A percentile compares a stretch with the other conserved stretches of the same genome.
Evolutionary conservation across 2,113 vertebrate species (phyloP).

Genomic region (Sturnira hondurensis): DNA sequence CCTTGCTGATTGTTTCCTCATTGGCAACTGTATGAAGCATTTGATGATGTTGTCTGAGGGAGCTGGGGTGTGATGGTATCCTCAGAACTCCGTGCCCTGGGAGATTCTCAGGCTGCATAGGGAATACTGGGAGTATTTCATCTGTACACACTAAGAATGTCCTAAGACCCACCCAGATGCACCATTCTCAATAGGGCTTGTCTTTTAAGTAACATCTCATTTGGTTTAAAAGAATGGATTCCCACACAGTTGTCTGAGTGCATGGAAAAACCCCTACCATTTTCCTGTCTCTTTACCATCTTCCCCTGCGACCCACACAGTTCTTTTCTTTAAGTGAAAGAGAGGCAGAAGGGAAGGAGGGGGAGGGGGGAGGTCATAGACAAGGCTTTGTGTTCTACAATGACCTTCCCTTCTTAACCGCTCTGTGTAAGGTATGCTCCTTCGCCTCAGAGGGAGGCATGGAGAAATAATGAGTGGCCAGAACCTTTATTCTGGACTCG

Average conservation of each 20-base stretch:
- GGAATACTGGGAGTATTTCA: background rate
- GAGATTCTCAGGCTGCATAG: background rate
- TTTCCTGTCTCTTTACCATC: background rate
- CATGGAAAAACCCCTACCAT: conserved; percentile 58
- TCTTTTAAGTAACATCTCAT: conserved; percentile 37
- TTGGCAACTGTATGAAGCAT: background rate
- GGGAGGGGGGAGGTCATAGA: too few relatives aligned
- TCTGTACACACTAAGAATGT: background rate
- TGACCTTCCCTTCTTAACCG: background rate
- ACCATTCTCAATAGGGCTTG: background rate
- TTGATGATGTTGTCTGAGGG: background rate
- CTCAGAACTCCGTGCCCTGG: background rate
- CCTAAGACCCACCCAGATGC: background rate
- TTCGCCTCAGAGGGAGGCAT: background rate
- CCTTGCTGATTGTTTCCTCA: background rate
- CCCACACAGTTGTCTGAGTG: conserved; percentile 1
- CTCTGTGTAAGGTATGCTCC: background rate
- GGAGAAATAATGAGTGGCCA: background rate
- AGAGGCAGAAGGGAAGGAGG: background rate
- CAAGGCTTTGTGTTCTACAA: background rate
- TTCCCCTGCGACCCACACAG: background rate
- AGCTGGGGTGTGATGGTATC: background rate
- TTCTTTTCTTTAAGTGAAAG: background rate
- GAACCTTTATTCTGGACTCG: background rate
- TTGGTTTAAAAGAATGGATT: conserved; percentile 27